These are phyloP conservation scores for Chrysogorgia sp. DNA, from an alignment of 92 coral and sea anemone species.

Conservation along the genomic window DNA sequence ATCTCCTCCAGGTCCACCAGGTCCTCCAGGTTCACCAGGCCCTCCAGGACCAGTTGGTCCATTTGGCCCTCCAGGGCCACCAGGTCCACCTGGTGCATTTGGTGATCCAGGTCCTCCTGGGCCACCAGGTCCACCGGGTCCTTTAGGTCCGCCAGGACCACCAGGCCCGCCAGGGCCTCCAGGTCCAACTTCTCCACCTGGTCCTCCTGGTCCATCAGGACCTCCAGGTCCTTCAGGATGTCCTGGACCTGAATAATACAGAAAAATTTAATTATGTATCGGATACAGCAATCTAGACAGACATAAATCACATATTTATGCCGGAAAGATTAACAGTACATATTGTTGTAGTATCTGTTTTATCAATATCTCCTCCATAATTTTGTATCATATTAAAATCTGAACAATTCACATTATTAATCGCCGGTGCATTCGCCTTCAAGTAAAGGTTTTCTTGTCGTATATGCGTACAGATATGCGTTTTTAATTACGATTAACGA, in stretches of 20 bases:
- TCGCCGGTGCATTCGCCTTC: too few relatives aligned
- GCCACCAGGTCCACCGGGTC: conserved; percentile 78
- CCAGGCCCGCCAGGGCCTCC: conserved; percentile 55
- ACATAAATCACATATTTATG: too few relatives aligned
- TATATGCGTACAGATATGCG: conserved; percentile 47
- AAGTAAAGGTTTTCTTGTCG: too few relatives aligned
- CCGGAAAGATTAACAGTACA: too few relatives aligned
- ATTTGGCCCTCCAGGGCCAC: conserved; percentile 69
- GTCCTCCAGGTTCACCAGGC: conserved; percentile 76
- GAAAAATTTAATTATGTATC: conserved; percentile 52
- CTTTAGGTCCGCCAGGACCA: conserved; percentile 83
- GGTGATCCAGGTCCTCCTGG: conserved; percentile 86
- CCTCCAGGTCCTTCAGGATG: background rate
- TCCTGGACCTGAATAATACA: conserved; percentile 28
- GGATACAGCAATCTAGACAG: too few relatives aligned
- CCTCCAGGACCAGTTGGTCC: conserved; percentile 67
- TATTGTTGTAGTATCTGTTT: too few relatives aligned
- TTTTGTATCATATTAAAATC: conserved; percentile 2
- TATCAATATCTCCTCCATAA: too few relatives aligned
- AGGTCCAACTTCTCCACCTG: conserved; percentile 34
- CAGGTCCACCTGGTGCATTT: conserved; percentile 66
- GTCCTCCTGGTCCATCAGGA: conserved; percentile 23
- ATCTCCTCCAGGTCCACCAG: conserved; percentile 81
- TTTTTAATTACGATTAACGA: too few relatives aligned
- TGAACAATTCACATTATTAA: too few relatives aligned